phyloP scores from a whole-genome alignment of 2,888 invertebrate genomes.

The Cantharis rustica region DNA sequence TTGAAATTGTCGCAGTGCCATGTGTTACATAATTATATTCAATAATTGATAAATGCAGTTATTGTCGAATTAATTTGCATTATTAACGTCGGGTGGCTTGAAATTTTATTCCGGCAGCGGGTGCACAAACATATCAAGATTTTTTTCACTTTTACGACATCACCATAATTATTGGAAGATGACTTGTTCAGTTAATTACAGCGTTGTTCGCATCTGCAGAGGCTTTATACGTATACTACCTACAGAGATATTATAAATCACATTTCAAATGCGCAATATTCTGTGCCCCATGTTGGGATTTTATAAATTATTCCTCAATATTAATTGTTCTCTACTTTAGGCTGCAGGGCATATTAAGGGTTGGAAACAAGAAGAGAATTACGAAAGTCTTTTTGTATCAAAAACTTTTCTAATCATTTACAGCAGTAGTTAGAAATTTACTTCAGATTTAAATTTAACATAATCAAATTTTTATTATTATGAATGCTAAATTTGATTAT shows the following conservation, averaged over 20 bases:
- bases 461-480: background rate
- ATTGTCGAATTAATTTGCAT: background rate
- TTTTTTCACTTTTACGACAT: conserved; percentile 5
- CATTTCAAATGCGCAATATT: conserved; percentile 39
- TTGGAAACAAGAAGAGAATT: background rate
- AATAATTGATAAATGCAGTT: background rate
- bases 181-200: conserved; percentile 38
- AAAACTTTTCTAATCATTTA: background rate
- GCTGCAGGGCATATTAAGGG: background rate
- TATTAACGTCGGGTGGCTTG: background rate
- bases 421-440: background rate
- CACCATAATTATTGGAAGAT: conserved; percentile 19
- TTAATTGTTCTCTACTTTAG: background rate
- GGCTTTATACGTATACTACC: conserved; percentile 6
- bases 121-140: conserved; percentile 5
- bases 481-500: background rate
- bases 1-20: background rate
- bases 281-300: conserved; percentile 40
- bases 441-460: background rate
- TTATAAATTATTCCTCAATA: conserved; percentile 37
- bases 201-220: conserved; percentile 32
- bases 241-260: conserved; percentile 37
- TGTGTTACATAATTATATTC: background rate
- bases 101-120: background rate
- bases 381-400: background rate